Evolutionary conservation across 2,888 invertebrate species (phyloP), one percentile per base, ranked within the genome.

Genomic region (Stramonita haemastoma): DNA sequence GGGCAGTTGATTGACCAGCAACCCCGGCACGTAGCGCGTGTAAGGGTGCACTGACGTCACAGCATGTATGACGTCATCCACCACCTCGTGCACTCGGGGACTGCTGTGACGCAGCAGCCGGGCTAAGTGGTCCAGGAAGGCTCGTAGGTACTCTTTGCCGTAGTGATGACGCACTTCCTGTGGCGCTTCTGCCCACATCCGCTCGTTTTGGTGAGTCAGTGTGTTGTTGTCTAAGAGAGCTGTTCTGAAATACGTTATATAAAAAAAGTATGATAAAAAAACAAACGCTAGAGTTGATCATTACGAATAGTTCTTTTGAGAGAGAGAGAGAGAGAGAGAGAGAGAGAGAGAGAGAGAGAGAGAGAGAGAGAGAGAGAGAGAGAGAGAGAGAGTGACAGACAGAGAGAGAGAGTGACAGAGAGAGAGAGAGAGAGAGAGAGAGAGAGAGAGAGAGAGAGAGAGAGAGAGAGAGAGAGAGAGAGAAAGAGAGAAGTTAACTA

Each of bases 1-100:
- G 26, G 90, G 91, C 29, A 90, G 26, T 1, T 92, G 32, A 73
- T 90, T 90, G 81, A 87, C 90, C 66, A 90, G 86, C 0, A 91
- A 22, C 19, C 79, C 90, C 0, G 93, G 92, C 2, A 92, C 93
- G 86, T 93, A 93, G 22, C 93, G 90, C 4, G 81, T 90, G 86
- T 92, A 91, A 0, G 93, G 93, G 57, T 92, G 90, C 32, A 66
- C 57, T 19, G 93, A 89, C 17, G 90, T 89, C n/a, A 92, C 89
- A 0, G 93, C 93, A 34, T 93, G 92, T 36, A 91, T 90, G 19
- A 92, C 90, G 84, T 92, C 92, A 87, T 92, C 92, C 22, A 92
- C 90, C 34, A 93, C 93, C 36, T 92, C 91, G 66, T 91, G 87
- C 15, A 91, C 91, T n/a, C 83, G 84, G 81, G 89, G 87, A 46